Conservation (phyloP, 35 echinoderm and acorn worm species). For the Lytechinus pictus region DNA sequence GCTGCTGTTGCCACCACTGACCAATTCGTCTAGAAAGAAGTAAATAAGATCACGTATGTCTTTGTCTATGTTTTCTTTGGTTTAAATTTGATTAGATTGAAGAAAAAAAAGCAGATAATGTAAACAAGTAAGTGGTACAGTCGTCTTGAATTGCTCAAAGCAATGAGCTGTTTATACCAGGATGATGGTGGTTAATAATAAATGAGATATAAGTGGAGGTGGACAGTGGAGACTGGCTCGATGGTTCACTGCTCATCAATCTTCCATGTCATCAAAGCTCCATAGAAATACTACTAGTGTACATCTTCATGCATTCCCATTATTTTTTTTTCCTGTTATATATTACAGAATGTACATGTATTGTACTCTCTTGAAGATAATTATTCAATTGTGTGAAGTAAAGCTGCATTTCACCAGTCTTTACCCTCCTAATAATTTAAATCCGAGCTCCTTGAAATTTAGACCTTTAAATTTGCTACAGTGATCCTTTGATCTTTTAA, state of each 20-base stretch:
- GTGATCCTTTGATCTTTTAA: too few species aligned
- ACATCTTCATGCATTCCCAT: neutral
- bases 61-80: neutral
- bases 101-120: neutral
- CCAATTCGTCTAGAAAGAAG: neutral
- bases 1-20: too few species aligned
- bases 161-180: neutral
- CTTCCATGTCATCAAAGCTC: constrained; percentile 16
- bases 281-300: neutral
- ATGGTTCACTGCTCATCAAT: constrained; percentile 3
- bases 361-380: neutral
- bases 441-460: too few species aligned
- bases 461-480: too few species aligned
- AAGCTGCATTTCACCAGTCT: too few species aligned
- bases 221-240: neutral
- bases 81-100: neutral
- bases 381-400: neutral
- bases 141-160: neutral
- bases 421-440: too few species aligned
- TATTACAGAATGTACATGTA: too few species aligned
- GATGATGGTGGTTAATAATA: constrained; percentile 29
- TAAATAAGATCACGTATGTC: neutral
- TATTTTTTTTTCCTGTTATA: neutral
- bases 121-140: neutral
- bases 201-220: constrained; percentile 29